A percentile compares a stretch with the other conserved stretches of the same genome.
phyloP scores from a whole-genome alignment of 2,113 vertebrate genomes.

The Dendropsophus ebraccatus region DNA sequence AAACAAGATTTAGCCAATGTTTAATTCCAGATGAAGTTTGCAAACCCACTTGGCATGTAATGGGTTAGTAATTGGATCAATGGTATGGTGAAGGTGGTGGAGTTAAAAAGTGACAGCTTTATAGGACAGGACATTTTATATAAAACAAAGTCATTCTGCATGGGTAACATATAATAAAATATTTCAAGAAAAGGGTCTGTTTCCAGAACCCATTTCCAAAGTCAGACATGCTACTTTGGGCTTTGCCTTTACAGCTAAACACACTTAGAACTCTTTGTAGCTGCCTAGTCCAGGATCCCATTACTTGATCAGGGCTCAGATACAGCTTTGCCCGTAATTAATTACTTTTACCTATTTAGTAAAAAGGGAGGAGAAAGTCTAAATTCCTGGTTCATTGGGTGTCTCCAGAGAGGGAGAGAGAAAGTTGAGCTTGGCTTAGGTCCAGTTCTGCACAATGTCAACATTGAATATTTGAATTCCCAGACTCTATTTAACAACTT shows the following conservation, averaged over 20 bases:
- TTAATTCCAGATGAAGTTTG: conserved; percentile 16
- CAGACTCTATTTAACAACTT: conserved; percentile 94
- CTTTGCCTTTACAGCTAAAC: conserved; percentile 79
- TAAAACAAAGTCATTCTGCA: conserved; percentile 38
- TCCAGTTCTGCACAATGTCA: conserved; percentile 95
- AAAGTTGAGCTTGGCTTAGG: conserved; percentile 75
- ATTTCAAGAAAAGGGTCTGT: conserved; percentile 77
- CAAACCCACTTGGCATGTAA: conserved; percentile 17
- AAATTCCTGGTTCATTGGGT: conserved; percentile 75
- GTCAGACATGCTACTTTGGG: conserved; percentile 78
- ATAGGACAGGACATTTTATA: conserved; percentile 33
- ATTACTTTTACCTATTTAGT: conserved; percentile 82
- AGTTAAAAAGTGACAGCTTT: conserved; percentile 36
- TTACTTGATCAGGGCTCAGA: conserved; percentile 76
- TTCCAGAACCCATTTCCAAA: conserved; percentile 78
- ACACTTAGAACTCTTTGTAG: conserved; percentile 80
- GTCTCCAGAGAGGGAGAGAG: conserved; percentile 77
- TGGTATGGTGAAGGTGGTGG: conserved; percentile 22
- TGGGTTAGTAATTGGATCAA: conserved; percentile 30
- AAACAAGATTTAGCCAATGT: conserved; percentile 35
- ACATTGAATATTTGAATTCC: conserved; percentile 98
- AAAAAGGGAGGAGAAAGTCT: conserved; percentile 76
- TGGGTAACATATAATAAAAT: conserved; percentile 57
- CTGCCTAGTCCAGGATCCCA: conserved; percentile 69
- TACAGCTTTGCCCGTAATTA: conserved; percentile 79